Evolutionary conservation across 2,113 vertebrate genomes (phyloP), one percentile per base, ranked within the genome.

Genomic region (Microtus richardsoni): DNA sequence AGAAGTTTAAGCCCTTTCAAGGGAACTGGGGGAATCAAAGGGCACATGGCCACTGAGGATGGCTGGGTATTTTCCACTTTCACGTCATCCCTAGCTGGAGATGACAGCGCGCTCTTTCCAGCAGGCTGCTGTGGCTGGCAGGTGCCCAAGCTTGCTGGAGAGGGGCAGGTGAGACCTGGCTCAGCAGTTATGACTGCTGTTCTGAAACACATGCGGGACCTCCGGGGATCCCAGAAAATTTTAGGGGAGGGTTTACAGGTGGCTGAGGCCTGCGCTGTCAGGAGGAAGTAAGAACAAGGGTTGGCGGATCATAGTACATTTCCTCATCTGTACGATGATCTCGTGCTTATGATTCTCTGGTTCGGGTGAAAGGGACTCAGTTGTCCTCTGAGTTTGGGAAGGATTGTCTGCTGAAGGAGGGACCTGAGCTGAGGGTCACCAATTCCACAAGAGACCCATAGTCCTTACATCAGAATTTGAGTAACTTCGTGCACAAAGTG

Each of bases 1-100:
- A 22, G 64, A 96, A n/a, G 22, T 44, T 58, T 54, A 80, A 89
- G 79, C 52, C 41, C 44, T 89, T 94, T 91, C 17, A 78, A n/a
- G 89, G 70, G 80, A 90, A 49, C 33, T 86, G 12, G 0, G 12
- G 84, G 68, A 75, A 49, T 60, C 14, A 30, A 86, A 85, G 52
- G 93, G 33, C 64, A 79, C 12, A 3, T n/a, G 85, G 39, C n/a
- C n/a, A 24, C 64, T 26, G n/a, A 75, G 90, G 83, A 62, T 28
- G 58, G 60, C 39, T 70, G 80, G 71, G 12, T 41, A 58, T 41
- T 44, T 82, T 77, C 66, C 39, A 79, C 54, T 85, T 79, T 36
- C 26, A 2, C 8, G 3, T 11, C 10, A 17, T 19, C 75, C 21
- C 86, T 28, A 7, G 5, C 5, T 62, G 16, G 52, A 75, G 73